A percentile compares a stretch with the other conserved stretches of the same genome.
phyloP scores from a whole-genome alignment of 2,797 vertebrate genomes.

The Mycteria americana region DNA sequence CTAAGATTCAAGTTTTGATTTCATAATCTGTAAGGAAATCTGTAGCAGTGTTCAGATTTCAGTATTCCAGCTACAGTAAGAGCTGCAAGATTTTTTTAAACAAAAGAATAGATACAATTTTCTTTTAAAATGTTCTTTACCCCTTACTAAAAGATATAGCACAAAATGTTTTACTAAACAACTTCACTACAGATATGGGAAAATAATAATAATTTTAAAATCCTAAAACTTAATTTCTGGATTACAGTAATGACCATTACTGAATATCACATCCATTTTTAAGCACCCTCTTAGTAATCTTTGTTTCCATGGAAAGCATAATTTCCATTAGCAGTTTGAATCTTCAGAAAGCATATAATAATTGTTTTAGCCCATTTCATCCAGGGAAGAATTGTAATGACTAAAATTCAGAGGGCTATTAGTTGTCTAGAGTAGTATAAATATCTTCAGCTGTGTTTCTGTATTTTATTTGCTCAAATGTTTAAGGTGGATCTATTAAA shows the following conservation, averaged over 20 bases:
- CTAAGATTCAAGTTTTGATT: conserved; percentile 33
- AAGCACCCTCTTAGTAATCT: conserved; percentile 34
- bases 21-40: conserved; percentile 26
- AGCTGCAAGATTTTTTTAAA: conserved; percentile 5
- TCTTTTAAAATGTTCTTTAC: not conserved
- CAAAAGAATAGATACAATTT: conserved; percentile 7
- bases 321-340: conserved; percentile 24
- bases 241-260: not conserved
- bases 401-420: conserved; percentile 6
- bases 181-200: not conserved
- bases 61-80: not conserved
- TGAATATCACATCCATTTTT: conserved; percentile 25
- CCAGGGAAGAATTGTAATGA: not conserved
- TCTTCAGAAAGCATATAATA: conserved; percentile 16
- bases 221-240: conserved; percentile 21
- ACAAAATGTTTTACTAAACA: not conserved
- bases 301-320: conserved; percentile 55
- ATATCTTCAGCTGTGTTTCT: not conserved
- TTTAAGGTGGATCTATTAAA: not conserved
- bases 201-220: not conserved
- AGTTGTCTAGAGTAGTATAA: not conserved
- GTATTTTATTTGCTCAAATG: not conserved
- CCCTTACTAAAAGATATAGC: not conserved
- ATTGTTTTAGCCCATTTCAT: conserved; percentile 43
- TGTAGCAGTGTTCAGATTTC: not conserved